phyloP scores from a whole-genome alignment of 2,888 invertebrate genomes.

The Halocaridina rubra region DNA sequence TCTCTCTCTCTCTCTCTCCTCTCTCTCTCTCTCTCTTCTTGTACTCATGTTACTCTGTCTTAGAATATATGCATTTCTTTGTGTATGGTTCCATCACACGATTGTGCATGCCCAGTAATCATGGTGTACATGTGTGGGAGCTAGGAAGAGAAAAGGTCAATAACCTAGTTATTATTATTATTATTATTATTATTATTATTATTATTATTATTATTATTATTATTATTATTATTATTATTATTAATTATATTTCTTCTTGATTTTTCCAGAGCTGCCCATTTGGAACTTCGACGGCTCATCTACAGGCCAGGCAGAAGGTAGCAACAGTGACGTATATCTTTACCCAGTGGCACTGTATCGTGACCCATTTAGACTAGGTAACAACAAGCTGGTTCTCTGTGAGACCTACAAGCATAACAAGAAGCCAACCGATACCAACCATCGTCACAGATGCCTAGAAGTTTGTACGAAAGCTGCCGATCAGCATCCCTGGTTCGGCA shows the following conservation, averaged over 20 bases:
- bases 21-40: no score
- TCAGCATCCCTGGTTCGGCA: slow-evolving; percentile 89
- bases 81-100: no score
- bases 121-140: no score
- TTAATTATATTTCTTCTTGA: background rate
- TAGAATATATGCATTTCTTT: no score
- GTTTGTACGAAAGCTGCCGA: slow-evolving; percentile 75
- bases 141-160: no score
- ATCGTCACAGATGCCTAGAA: slow-evolving; percentile 69
- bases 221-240: no score
- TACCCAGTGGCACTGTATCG: slow-evolving; percentile 71
- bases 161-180: no score
- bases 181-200: no score
- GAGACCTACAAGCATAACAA: slow-evolving; percentile 76
- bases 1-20: no score
- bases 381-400: slow-evolving; percentile 83
- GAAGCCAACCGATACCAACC: slow-evolving; percentile 68
- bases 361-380: slow-evolving; percentile 71
- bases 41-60: no score
- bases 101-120: no score
- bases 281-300: slow-evolving; percentile 69
- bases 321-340: slow-evolving; percentile 70
- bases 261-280: slow-evolving; percentile 66
- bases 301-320: slow-evolving; percentile 67
- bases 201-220: no score